Percentiles rank a stretch among this genome's conserved stretches.
Conservation (phyloP, 2,888 invertebrate genomes). For the Boloria selene region DNA sequence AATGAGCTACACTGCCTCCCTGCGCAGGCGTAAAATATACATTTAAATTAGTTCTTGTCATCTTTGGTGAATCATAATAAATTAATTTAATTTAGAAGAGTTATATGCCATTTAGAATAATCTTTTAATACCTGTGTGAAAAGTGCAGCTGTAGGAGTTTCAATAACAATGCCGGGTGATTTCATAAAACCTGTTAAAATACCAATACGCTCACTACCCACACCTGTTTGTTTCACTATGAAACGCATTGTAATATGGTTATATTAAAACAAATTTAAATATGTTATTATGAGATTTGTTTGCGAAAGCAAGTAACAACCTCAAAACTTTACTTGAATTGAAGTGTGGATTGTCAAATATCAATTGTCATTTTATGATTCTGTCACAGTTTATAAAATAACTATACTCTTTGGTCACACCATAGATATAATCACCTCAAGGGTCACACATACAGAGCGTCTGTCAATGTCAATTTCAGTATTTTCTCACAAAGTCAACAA, state of each 20-base stretch:
- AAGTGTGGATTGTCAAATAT: background rate
- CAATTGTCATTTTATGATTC: no score
- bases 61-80: no score
- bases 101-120: no score
- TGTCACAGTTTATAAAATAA: no score
- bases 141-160: conserved; percentile 89
- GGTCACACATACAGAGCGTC: no score
- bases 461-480: background rate
- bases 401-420: no score
- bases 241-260: conserved; percentile 85
- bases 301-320: conserved; percentile 2
- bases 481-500: no score
- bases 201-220: conserved; percentile 86
- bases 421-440: no score
- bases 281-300: background rate
- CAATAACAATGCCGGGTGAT: conserved; percentile 79
- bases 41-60: no score
- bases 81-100: no score
- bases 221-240: conserved; percentile 80
- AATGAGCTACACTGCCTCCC: conserved; percentile 92
- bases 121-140: conserved; percentile 85
- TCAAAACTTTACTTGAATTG: background rate
- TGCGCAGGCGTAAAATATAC: conserved; percentile 57
- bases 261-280: no score
- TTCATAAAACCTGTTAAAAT: conserved; percentile 82